These are phyloP conservation scores for Serranus cabrilla DNA, from an alignment of 2,797 vertebrate species.

Conservation along the genomic window DNA sequence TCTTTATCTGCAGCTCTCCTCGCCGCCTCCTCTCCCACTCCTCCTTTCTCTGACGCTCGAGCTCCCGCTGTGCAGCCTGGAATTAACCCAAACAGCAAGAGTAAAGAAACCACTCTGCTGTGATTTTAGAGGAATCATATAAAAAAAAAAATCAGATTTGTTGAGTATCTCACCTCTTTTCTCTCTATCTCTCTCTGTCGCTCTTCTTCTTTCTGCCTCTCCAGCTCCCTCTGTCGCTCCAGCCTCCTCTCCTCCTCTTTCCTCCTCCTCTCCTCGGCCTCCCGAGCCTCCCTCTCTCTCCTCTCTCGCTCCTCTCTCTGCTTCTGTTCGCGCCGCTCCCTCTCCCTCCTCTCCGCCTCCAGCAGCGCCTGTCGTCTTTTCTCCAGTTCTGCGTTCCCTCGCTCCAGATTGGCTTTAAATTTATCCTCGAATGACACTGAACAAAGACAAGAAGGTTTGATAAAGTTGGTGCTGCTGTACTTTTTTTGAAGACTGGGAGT, in stretches of 20 bases:
- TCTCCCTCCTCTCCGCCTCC: conserved; percentile 93
- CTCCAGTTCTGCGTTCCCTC: conserved; percentile 94
- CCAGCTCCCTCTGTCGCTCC: conserved; percentile 79
- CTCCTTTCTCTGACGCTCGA: conserved; percentile 91
- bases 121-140: neutral
- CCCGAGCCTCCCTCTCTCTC: conserved; percentile 79
- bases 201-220: conserved; percentile 84
- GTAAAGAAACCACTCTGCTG: neutral
- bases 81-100: conserved; percentile 31
- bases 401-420: conserved; percentile 94
- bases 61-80: conserved; percentile 93
- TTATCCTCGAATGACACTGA: conserved; percentile 95
- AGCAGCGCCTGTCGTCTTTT: conserved; percentile 90
- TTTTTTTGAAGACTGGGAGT: neutral
- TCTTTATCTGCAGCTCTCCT: conserved; percentile 92
- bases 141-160: neutral
- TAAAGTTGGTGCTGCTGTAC: neutral
- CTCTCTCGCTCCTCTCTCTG: conserved; percentile 91
- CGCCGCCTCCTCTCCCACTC: conserved; percentile 93
- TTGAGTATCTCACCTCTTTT: conserved; percentile 76
- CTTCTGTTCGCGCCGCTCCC: conserved; percentile 91
- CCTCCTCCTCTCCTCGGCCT: conserved; percentile 80
- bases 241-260: conserved; percentile 91
- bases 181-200: conserved; percentile 82
- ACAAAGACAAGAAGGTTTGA: neutral